Evolutionary conservation across 2,888 invertebrate genomes (phyloP), one percentile per base, ranked within the genome.

Genomic region (Apeira syringaria): DNA sequence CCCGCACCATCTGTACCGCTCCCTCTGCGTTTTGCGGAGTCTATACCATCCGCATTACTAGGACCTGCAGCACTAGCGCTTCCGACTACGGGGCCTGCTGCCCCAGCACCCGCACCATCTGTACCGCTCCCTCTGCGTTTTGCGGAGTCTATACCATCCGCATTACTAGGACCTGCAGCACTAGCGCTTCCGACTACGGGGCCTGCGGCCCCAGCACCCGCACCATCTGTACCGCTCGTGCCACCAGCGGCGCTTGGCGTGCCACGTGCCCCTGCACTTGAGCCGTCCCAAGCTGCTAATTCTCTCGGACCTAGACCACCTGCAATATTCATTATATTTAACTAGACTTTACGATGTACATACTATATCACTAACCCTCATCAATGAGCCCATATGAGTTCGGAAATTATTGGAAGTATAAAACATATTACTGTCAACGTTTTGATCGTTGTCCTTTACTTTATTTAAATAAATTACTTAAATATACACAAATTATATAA

Each of bases 1-100:
- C n/a, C 31, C 31, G 34, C 52, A 27, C n/a, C 42, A 32, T 52
- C 31, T 8, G 25, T 30, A 22, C 32, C 15, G 2, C 17, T n/a
- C n/a, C n/a, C n/a, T n/a, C n/a, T n/a, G n/a, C n/a, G n/a, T n/a
- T n/a, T n/a, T n/a, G n/a, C n/a, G n/a, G n/a, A n/a, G n/a, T n/a
- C n/a, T n/a, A n/a, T n/a, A 22, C 3, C 22, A 3, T 2, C 22
- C 5, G n/a, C 22, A n/a, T n/a, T n/a, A 22, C 2, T 40, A 7
- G 7, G 33, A 18, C 17, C 37, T 9, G 13, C 30, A n/a, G 17
- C n/a, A n/a, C 22, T 7, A 22, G n/a, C n/a, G 22, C 22, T 7
- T 31, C 9, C n/a, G n/a, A 8, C 34, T 6, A 6, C 37, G 5
- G 17, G 28, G 11, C 29, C 36, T 20, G 7, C 46, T 40, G 37